phyloP scores from a whole-genome alignment of 2,113 vertebrate species.

The Actenoides hombroni region DNA sequence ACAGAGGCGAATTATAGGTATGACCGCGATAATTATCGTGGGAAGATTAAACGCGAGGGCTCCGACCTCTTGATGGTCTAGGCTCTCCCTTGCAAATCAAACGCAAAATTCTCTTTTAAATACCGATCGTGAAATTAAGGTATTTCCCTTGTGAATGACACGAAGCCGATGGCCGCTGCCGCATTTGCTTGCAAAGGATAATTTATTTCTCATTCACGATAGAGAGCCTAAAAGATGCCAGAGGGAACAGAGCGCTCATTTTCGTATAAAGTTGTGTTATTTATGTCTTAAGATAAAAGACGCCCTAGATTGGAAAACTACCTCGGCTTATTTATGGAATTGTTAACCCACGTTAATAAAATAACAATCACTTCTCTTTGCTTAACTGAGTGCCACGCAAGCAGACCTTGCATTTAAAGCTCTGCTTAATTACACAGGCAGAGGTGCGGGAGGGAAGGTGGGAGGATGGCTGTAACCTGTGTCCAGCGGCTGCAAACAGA shows the following conservation, averaged over 20 bases:
- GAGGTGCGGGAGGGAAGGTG: not conserved
- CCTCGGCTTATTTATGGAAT: conserved; percentile 3
- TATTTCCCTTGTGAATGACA: not conserved
- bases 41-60: not conserved
- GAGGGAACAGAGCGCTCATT: conserved; percentile 3
- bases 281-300: conserved; percentile 52
- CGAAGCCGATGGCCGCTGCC: not conserved
- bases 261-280: conserved; percentile 20
- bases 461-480: not conserved
- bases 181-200: not conserved
- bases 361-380: conserved; percentile 44
- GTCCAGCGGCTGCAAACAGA: not conserved
- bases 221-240: not conserved
- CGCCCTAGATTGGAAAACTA: conserved; percentile 10
- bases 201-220: conserved; percentile 10
- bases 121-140: not conserved
- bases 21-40: not conserved
- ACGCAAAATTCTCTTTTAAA: not conserved
- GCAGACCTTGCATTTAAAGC: not conserved
- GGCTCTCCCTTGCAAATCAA: not conserved
- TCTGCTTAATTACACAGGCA: not conserved
- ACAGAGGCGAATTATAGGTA: not conserved
- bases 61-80: not conserved
- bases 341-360: conserved; percentile 20
- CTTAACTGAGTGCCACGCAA: conserved; percentile 26